Evolutionary conservation across 2,797 vertebrate species (phyloP).

Genomic region (Heterohyrax brucei): DNA sequence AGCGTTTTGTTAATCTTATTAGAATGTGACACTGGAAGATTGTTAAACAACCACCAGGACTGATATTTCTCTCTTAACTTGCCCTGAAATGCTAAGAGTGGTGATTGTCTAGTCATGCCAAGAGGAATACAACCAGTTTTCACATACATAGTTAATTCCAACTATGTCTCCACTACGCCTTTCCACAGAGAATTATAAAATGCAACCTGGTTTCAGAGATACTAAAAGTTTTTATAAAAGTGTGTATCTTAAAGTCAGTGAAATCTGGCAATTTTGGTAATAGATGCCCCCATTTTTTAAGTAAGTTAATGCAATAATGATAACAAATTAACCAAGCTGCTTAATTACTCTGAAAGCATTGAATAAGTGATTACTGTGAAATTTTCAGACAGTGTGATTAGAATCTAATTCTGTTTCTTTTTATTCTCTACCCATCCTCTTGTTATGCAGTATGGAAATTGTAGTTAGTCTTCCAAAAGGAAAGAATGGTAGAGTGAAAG

Average conservation of each 20-base stretch:
- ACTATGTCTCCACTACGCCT: background rate
- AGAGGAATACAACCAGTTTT: conserved; percentile 3
- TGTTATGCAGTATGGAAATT: background rate
- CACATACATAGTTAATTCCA: background rate
- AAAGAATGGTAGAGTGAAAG: background rate
- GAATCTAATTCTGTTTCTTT: conserved; percentile 9
- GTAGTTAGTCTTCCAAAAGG: background rate
- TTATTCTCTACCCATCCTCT: background rate
- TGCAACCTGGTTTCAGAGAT: background rate
- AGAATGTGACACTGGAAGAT: conserved; percentile 33
- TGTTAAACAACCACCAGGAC: conserved; percentile 2
- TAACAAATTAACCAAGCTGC: conserved; percentile 37
- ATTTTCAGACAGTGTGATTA: conserved; percentile 38
- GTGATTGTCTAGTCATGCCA: background rate
- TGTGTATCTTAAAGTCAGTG: background rate
- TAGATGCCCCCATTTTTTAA: conserved; percentile 25
- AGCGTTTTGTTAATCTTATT: conserved; percentile 49
- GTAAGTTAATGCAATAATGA: background rate
- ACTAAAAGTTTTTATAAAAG: background rate
- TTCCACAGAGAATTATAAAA: background rate
- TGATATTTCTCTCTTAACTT: background rate
- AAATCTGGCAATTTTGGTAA: conserved; percentile 25
- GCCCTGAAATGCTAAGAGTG: background rate
- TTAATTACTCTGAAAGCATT: conserved; percentile 67
- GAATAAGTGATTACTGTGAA: conserved; percentile 11